Evolutionary conservation across 2,113 vertebrate genomes (phyloP).

Genomic region (Trichechus manatus): DNA sequence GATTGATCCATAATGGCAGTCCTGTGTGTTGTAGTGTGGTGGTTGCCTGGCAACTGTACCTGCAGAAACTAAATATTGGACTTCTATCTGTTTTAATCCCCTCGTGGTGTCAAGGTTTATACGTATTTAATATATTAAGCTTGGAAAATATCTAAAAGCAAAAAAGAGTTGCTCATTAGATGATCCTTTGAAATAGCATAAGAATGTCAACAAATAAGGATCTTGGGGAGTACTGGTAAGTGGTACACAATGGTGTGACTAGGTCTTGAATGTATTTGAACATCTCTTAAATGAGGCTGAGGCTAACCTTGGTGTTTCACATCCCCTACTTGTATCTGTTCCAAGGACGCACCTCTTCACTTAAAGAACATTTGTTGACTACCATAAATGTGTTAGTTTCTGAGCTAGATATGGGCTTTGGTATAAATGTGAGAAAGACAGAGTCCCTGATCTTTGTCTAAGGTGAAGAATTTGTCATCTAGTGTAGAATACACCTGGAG

Average conservation of each 20-base stretch:
- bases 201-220: constrained; percentile 31
- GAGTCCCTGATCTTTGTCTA: not conserved
- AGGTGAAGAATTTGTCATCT: not conserved
- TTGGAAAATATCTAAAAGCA: constrained; percentile 63
- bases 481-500: not conserved
- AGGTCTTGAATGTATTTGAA: constrained; percentile 39
- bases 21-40: constrained; percentile 70
- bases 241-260: not conserved
- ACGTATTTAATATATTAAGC: constrained; percentile 67
- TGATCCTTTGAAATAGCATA: constrained; percentile 56
- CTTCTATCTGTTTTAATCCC: constrained; percentile 76
- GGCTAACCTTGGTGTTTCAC: not conserved
- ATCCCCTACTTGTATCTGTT: constrained; percentile 11
- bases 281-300: constrained; percentile 32
- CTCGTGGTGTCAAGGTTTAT: constrained; percentile 70
- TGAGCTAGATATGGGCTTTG: not conserved
- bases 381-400: not conserved
- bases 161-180: constrained; percentile 75
- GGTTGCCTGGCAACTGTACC: constrained; percentile 86
- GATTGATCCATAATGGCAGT: constrained; percentile 68
- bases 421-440: not conserved
- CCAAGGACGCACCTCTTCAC: constrained; percentile 51
- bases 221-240: not conserved
- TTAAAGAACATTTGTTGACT: constrained; percentile 5
- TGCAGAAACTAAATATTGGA: constrained; percentile 76